Conservation (phyloP, 2,113 vertebrate genomes). For the Aldabrachelys gigantea region DNA sequence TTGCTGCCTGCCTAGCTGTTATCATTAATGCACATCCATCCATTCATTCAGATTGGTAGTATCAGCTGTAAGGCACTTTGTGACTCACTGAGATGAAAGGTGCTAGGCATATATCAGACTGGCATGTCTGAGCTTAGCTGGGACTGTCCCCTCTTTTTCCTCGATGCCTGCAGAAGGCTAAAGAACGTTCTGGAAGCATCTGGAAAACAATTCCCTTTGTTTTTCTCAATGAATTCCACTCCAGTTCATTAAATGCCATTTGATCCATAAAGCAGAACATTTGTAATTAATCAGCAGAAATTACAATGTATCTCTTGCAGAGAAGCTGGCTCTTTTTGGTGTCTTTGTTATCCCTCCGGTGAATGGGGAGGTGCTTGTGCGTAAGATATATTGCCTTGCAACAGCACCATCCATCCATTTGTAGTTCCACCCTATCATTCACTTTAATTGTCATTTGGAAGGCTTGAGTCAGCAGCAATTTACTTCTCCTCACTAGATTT, state of each 20-base stretch:
- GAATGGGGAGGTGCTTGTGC: not conserved
- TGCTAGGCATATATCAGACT: not conserved
- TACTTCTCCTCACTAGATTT: not conserved
- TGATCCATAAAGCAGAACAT: not conserved
- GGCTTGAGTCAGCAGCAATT: not conserved
- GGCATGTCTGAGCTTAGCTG: not conserved
- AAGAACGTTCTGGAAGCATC: not conserved
- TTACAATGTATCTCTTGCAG: not conserved
- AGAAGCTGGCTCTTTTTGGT: not conserved
- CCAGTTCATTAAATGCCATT: not conserved
- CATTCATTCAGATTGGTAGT: not conserved
- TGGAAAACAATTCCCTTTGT: not conserved
- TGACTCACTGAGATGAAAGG: not conserved
- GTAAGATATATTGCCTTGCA: not conserved
- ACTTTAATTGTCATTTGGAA: not conserved
- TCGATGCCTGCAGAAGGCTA: not conserved
- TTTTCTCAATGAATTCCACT: not conserved
- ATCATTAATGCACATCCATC: not conserved
- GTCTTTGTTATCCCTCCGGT: not conserved
- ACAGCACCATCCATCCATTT: not conserved
- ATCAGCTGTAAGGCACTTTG: not conserved
- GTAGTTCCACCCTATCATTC: fast-evolving
- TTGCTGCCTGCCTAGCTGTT: not conserved
- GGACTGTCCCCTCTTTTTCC: not conserved
- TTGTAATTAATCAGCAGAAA: not conserved